phyloP scores from a whole-genome alignment of 2,113 vertebrate species.

The Limnothrissa miodon region DNA sequence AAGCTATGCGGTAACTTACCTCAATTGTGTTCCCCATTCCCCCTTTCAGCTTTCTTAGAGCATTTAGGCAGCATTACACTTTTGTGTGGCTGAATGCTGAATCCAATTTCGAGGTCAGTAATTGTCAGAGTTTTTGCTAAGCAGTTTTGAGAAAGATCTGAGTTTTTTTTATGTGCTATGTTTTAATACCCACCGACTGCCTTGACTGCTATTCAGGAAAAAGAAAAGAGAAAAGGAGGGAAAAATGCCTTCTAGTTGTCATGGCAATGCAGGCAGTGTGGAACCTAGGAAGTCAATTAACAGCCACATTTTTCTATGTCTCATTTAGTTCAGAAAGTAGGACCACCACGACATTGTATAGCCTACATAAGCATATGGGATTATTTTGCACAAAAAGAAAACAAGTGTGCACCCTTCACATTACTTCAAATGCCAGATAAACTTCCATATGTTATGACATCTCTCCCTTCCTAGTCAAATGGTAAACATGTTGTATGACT shows the following conservation, averaged over 20 bases:
- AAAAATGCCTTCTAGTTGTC: conserved; percentile 38
- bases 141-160: conserved; percentile 2
- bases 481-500: background rate
- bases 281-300: conserved; percentile 35
- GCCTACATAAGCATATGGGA: background rate
- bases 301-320: conserved; percentile 9
- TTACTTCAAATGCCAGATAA: background rate
- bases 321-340: conserved; percentile 14
- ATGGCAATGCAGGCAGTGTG: conserved; percentile 26
- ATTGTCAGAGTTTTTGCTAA: background rate
- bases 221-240: background rate
- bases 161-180: background rate
- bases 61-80: background rate
- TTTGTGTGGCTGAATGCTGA: background rate
- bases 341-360: background rate
- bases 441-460: background rate
- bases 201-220: conserved; percentile 21
- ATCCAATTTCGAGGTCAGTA: background rate
- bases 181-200: conserved; percentile 14
- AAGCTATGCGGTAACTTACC: background rate
- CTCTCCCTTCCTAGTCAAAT: background rate
- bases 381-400: background rate
- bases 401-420: background rate
- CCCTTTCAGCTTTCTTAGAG: background rate
- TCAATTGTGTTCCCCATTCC: background rate